These are phyloP conservation scores for Lepeophtheirus salmonis DNA, from an alignment of 1,140 invertebrate species.

Conservation along the genomic window DNA sequence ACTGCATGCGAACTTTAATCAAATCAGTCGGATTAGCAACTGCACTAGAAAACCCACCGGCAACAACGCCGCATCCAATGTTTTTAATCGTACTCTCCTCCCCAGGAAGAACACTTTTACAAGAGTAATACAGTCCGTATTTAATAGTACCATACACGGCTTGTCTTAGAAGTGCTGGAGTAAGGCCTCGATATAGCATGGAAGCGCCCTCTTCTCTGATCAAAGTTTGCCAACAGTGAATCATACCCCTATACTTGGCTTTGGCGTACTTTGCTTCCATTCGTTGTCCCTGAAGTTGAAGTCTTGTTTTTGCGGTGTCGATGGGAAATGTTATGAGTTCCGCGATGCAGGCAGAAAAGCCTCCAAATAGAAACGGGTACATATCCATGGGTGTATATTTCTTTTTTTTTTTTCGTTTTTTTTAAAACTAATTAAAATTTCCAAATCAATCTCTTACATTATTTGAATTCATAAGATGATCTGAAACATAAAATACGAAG, in stretches of 20 bases:
- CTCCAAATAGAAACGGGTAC: conserved; percentile 6
- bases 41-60: conserved; percentile 69
- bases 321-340: conserved; percentile 65
- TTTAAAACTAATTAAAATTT: no score
- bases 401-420: no score
- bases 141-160: conserved; percentile 91
- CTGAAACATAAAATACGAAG: no score
- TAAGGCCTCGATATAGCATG: conserved; percentile 70
- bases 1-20: conserved; percentile 88
- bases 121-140: conserved; percentile 81
- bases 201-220: conserved; percentile 20
- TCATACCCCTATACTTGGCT: conserved; percentile 19
- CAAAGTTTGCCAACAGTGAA: conserved; percentile 15
- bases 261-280: conserved; percentile 50
- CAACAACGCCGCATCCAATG: conserved; percentile 59
- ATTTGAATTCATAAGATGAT: no score
- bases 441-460: no score
- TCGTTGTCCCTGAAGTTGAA: conserved; percentile 84
- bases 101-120: conserved; percentile 47
- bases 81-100: conserved; percentile 55
- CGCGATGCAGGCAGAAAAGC: conserved; percentile 6
- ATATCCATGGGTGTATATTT: no score
- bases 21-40: conserved; percentile 95
- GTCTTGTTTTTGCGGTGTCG: conserved; percentile 81
- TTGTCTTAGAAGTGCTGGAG: conserved; percentile 54